These are phyloP conservation scores for Cyclophora albipunctata DNA, from an alignment of 2,888 invertebrate species.

Conservation along the genomic window DNA sequence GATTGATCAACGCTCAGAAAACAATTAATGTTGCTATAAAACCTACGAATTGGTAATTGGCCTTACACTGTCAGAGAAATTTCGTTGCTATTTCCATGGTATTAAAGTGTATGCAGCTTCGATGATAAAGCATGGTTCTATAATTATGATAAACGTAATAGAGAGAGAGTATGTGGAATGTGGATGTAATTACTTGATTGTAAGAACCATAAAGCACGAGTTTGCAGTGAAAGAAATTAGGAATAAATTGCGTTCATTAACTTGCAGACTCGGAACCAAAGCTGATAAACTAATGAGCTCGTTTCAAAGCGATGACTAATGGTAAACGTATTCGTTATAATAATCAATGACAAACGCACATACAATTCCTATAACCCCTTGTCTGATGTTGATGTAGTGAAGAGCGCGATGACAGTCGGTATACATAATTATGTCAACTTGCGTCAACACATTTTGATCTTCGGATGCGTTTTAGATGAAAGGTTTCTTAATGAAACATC, in stretches of 20 bases:
- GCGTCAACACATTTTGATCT: too few species aligned
- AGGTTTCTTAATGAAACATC: too few species aligned
- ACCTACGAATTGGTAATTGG: slow-evolving; percentile 41
- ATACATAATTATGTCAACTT: too few species aligned
- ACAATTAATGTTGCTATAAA: slow-evolving; percentile 58
- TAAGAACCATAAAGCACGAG: slow-evolving; percentile 37
- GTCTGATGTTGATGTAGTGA: too few species aligned
- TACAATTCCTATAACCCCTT: too few species aligned
- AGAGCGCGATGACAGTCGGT: too few species aligned
- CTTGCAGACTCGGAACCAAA: slow-evolving; percentile 24
- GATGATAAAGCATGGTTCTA: slow-evolving; percentile 4
- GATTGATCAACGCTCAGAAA: slow-evolving; percentile 42
- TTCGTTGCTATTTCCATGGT: slow-evolving; percentile 12
- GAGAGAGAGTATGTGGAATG: slow-evolving; percentile 37
- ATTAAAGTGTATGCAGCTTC: slow-evolving; percentile 8
- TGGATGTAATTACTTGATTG: slow-evolving; percentile 50
- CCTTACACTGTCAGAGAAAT: slow-evolving; percentile 16
- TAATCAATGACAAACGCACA: neutral
- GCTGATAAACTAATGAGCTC: slow-evolving; percentile 25
- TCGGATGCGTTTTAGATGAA: too few species aligned
- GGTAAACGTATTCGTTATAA: slow-evolving; percentile 3
- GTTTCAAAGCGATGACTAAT: slow-evolving; percentile 29
- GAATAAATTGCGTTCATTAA: slow-evolving; percentile 49
- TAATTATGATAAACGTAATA: slow-evolving; percentile 44
- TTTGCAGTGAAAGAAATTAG: slow-evolving; percentile 50